Percentiles rank a stretch among this genome's conserved stretches.
Evolutionary conservation across 2,888 invertebrate species (phyloP).

Genomic region (Steinernema scapterisci): DNA sequence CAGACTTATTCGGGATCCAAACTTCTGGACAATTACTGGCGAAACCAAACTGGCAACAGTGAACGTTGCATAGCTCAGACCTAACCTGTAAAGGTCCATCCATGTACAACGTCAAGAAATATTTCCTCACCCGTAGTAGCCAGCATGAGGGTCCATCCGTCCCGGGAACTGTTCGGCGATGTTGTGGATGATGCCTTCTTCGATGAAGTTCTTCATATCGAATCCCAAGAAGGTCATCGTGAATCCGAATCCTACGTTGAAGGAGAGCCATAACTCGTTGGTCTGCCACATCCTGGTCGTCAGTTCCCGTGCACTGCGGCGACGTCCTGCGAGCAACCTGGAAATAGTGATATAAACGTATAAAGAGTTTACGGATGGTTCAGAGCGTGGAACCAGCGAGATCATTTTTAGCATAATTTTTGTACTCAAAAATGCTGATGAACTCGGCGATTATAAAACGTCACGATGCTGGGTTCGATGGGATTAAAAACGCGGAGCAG

Average conservation of each 20-base stretch:
- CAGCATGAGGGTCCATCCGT: slow-evolving; percentile 17
- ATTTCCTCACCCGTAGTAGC: slow-evolving; percentile 6
- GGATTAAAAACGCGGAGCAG: not conserved
- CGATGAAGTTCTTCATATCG: slow-evolving; percentile 30
- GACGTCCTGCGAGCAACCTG: not conserved
- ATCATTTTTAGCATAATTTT: slow-evolving; percentile 10
- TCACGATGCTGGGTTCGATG: not conserved
- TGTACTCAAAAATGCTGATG: not conserved
- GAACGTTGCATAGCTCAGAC: slow-evolving; percentile 2
- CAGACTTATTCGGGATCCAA: slow-evolving; percentile 12
- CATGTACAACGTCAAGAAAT: not conserved
- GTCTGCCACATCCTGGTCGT: not conserved
- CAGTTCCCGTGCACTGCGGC: too few species aligned
- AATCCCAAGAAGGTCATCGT: slow-evolving; percentile 12
- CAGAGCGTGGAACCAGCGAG: too few species aligned
- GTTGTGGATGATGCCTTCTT: slow-evolving; percentile 18
- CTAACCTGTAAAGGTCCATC: not conserved
- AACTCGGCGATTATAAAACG: not conserved
- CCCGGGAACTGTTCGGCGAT: slow-evolving; percentile 24
- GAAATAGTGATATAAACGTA: slow-evolving; percentile 12
- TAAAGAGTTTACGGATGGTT: too few species aligned
- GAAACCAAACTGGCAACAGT: not conserved
- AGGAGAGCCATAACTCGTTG: not conserved
- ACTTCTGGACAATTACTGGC: not conserved
- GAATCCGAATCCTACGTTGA: slow-evolving; percentile 13